Conservation (phyloP, 1,140 invertebrate species). For the Argopecten irradians region DNA sequence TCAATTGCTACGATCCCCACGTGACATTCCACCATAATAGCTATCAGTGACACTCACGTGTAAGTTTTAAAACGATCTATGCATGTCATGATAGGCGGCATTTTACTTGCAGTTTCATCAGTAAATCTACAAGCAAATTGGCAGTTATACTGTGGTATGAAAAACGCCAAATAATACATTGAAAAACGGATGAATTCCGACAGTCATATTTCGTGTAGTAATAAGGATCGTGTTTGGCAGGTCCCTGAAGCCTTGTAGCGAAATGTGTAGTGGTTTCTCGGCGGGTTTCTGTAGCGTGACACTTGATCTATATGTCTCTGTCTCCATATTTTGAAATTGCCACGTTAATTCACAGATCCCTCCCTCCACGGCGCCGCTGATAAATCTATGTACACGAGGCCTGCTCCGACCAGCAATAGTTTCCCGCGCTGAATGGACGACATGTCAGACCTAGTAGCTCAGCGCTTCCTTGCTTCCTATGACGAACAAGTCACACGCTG, state of each 20-base stretch:
- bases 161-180: constrained; percentile 12
- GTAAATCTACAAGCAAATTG: constrained; percentile 17
- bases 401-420: neutral
- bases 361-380: neutral
- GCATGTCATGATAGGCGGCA: neutral
- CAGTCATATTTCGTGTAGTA: constrained; percentile 21
- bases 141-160: constrained; percentile 7
- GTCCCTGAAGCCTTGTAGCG: constrained; percentile 4
- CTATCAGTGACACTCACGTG: constrained; percentile 5
- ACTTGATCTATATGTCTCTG: neutral
- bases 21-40: neutral
- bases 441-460: neutral
- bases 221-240: neutral
- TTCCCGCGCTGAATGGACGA: neutral
- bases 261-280: constrained; percentile 15
- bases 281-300: constrained; percentile 5
- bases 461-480: no score
- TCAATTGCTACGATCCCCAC: constrained; percentile 4
- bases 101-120: constrained; percentile 17
- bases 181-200: neutral
- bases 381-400: neutral
- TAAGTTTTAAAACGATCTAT: constrained; percentile 23
- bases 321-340: constrained; percentile 22
- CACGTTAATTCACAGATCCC: neutral
- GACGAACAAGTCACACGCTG: neutral